Percentiles rank a stretch among this genome's conserved stretches.
These are phyloP conservation scores for Fulmarus glacialis DNA, from an alignment of 2,113 vertebrate genomes.

Conservation along the genomic window DNA sequence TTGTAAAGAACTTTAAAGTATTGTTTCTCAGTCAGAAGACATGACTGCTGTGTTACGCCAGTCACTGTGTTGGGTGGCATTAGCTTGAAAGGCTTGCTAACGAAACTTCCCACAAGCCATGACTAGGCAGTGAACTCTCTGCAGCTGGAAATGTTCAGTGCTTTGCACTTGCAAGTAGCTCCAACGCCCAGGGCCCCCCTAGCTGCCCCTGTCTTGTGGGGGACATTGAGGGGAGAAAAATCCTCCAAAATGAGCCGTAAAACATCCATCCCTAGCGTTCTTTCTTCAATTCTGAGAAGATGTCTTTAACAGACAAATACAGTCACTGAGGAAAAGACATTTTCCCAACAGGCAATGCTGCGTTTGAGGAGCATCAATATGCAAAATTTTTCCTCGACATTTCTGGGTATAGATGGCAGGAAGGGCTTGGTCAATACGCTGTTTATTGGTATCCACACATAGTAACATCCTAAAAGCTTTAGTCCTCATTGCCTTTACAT, in stretches of 20 bases:
- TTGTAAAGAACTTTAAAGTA: background rate
- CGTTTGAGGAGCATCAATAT: background rate
- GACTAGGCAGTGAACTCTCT: background rate
- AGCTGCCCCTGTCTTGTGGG: background rate
- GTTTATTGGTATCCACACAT: background rate
- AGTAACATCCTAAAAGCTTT: background rate
- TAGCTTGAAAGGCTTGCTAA: background rate
- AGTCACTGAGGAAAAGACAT: background rate
- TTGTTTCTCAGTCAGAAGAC: background rate
- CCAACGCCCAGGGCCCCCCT: fast-evolving
- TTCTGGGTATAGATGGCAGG: background rate
- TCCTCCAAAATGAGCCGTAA: background rate
- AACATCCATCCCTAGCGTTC: background rate
- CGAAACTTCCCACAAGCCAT: background rate
- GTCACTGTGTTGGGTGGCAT: background rate
- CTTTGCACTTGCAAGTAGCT: background rate
- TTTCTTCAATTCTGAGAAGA: background rate
- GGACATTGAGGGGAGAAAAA: background rate
- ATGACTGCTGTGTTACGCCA: background rate
- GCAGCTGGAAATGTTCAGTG: background rate
- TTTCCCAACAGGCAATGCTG: background rate
- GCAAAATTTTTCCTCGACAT: background rate
- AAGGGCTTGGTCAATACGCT: background rate
- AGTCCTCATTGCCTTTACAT: background rate
- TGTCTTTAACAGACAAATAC: background rate